These are phyloP conservation scores for Parelbella ahira DNA, from an alignment of 2,888 invertebrate genomes.

Conservation along the genomic window DNA sequence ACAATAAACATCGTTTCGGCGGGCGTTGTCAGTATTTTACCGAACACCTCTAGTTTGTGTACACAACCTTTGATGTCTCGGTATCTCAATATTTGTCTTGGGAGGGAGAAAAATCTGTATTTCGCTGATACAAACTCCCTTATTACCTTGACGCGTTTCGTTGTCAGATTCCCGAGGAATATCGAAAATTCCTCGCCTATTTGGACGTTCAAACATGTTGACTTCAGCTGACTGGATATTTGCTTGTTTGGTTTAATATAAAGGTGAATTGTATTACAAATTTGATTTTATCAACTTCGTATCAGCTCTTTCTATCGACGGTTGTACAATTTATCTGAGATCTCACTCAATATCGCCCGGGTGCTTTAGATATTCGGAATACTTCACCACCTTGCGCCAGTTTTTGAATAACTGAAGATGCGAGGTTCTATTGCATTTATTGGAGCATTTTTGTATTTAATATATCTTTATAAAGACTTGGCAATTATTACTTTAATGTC, in stretches of 20 bases:
- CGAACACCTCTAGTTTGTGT: constrained; percentile 7
- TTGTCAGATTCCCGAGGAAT: constrained; percentile 7
- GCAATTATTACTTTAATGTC: too few relatives aligned
- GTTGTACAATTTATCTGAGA: too few relatives aligned
- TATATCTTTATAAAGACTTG: too few relatives aligned
- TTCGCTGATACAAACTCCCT: constrained; percentile 15
- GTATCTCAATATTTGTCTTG: constrained; percentile 21
- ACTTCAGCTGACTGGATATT: neutral
- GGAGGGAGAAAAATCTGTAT: constrained; percentile 14
- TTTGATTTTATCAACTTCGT: too few relatives aligned
- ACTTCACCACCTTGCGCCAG: too few relatives aligned
- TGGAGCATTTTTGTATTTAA: too few relatives aligned
- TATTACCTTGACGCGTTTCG: constrained; percentile 13
- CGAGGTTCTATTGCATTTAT: too few relatives aligned
- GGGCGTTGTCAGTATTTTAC: constrained; percentile 3
- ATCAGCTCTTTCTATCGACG: too few relatives aligned
- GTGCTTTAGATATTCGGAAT: too few relatives aligned
- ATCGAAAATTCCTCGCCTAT: constrained; percentile 18
- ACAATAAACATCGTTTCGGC: neutral
- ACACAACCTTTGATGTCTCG: constrained; percentile 17
- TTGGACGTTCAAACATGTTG: constrained; percentile 4
- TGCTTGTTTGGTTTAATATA: neutral
- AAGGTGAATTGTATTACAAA: too few relatives aligned
- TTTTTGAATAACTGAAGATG: too few relatives aligned
- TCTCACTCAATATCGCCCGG: too few relatives aligned